phyloP scores from a whole-genome alignment of 2,113 vertebrate species.

The Petrocephalus zakoni region DNA sequence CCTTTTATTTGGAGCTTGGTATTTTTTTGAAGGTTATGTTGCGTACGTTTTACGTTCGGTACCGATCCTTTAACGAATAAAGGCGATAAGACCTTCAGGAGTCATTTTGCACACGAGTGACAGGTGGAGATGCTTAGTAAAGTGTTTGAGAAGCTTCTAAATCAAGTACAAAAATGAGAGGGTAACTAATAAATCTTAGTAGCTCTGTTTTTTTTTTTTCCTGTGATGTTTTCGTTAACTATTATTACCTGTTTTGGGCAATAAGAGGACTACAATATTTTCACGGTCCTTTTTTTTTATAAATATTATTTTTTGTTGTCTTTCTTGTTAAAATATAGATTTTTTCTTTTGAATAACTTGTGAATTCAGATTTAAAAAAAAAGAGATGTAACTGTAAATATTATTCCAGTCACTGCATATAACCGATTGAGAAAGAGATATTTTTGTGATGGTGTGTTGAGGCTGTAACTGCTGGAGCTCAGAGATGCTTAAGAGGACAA shows the following conservation, averaged over 20 bases:
- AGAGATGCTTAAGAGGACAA: constrained; percentile 26
- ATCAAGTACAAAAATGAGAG: constrained; percentile 50
- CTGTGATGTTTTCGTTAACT: constrained; percentile 66
- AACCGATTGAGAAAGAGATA: constrained; percentile 75
- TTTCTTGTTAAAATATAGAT: constrained; percentile 72
- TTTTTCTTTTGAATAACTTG: constrained; percentile 65
- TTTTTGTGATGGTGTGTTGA: constrained; percentile 78
- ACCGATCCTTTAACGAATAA: constrained; percentile 47
- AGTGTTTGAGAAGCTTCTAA: constrained; percentile 33
- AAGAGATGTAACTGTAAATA: constrained; percentile 73
- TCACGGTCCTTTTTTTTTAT: constrained; percentile 69
- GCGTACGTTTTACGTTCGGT: constrained; percentile 57
- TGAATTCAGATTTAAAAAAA: constrained; percentile 63
- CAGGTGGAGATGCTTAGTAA: constrained; percentile 41
- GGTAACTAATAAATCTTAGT: constrained; percentile 57
- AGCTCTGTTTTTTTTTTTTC: constrained; percentile 58
- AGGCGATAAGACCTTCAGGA: constrained; percentile 48
- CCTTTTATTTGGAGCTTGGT: constrained; percentile 63
- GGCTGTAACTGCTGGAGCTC: constrained; percentile 47
- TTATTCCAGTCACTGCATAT: constrained; percentile 77
- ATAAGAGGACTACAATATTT: constrained; percentile 80
- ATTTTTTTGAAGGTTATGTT: constrained; percentile 72
- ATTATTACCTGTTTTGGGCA: constrained; percentile 84
- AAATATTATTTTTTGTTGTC: constrained; percentile 51
- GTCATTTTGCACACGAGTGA: constrained; percentile 57